A percentile compares a stretch with the other conserved stretches of the same genome.
Evolutionary conservation across 2,113 vertebrate species (phyloP).

Genomic region (Numida meleagris): DNA sequence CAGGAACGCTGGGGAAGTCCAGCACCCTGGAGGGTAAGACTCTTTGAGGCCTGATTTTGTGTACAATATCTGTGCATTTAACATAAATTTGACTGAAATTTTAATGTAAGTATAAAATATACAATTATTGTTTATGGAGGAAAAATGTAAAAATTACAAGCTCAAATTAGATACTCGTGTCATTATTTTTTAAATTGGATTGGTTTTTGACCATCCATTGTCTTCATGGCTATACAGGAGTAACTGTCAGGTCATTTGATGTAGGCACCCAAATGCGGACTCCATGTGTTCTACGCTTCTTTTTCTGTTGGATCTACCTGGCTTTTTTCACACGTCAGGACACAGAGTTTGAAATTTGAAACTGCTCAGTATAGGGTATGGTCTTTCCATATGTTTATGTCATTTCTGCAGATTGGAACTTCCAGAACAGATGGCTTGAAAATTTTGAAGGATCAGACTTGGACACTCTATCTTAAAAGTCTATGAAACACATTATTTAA

Average conservation of each 20-base stretch:
- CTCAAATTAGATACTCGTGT: background rate
- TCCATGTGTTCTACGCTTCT: background rate
- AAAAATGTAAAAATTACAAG: background rate
- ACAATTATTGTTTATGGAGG: background rate
- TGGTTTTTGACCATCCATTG: background rate
- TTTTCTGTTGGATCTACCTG: slow-evolving; percentile 35
- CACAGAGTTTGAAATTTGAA: slow-evolving; percentile 23
- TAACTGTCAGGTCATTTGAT: background rate
- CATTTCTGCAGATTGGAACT: slow-evolving; percentile 54
- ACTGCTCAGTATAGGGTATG: background rate
- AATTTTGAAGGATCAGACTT: slow-evolving; percentile 44
- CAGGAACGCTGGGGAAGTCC: background rate
- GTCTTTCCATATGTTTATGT: slow-evolving; percentile 52
- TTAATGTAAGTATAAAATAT: background rate
- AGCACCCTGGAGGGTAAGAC: background rate
- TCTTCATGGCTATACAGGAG: background rate
- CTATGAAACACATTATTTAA: slow-evolving; percentile 6
- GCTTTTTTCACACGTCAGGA: background rate
- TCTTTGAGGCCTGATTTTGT: background rate
- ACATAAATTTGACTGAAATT: background rate
- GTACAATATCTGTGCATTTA: background rate
- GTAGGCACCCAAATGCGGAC: background rate
- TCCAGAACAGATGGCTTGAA: slow-evolving; percentile 60
- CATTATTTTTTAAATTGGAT: background rate
- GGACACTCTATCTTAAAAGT: slow-evolving; percentile 16